phyloP scores from a whole-genome alignment of 2,888 invertebrate species.

The Neocrepidodera transversa region DNA sequence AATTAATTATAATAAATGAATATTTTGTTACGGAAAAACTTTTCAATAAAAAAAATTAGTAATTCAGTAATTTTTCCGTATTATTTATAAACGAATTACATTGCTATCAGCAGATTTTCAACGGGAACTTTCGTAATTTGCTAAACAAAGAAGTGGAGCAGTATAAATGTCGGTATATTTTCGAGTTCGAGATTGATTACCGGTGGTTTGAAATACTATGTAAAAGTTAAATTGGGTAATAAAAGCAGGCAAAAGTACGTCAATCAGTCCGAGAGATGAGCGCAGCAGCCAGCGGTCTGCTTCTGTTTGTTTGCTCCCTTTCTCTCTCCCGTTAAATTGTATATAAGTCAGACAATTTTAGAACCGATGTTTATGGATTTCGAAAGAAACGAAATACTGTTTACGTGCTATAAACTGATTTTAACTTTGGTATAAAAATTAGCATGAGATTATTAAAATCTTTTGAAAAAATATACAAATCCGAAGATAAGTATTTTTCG shows the following conservation, averaged over 20 bases:
- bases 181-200: too few species aligned
- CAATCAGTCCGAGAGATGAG: neutral
- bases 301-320: neutral
- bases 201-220: too few species aligned
- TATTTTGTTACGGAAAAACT: too few species aligned
- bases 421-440: constrained; percentile 24
- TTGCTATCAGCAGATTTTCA: too few species aligned
- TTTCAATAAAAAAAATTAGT: too few species aligned
- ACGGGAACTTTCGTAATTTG: too few species aligned
- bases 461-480: constrained; percentile 18
- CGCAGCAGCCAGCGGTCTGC: too few species aligned
- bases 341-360: constrained; percentile 39
- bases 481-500: neutral
- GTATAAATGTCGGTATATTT: too few species aligned
- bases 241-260: neutral
- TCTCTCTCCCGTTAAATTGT: constrained; percentile 11
- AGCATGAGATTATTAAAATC: constrained; percentile 21
- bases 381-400: constrained; percentile 30
- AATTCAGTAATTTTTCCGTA: too few species aligned
- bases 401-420: constrained; percentile 25
- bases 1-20: too few species aligned
- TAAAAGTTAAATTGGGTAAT: constrained; percentile 1
- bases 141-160: too few species aligned
- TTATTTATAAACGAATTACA: too few species aligned
- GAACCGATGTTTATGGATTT: constrained; percentile 31